These are phyloP conservation scores for Heliconius himera DNA, from an alignment of 1,140 invertebrate species.

Conservation along the genomic window DNA sequence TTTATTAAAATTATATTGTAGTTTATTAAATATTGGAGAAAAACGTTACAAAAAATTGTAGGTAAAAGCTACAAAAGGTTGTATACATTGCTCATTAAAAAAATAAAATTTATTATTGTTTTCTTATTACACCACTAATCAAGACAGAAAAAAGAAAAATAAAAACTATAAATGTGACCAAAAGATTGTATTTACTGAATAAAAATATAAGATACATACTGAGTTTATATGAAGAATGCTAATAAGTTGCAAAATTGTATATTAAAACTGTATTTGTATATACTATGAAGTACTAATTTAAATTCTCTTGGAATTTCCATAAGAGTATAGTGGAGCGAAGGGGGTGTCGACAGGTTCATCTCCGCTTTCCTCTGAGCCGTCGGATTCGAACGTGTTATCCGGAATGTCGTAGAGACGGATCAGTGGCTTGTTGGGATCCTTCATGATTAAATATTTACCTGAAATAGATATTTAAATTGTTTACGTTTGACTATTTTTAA, in stretches of 20 bases:
- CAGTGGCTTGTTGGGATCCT: conserved; percentile 99
- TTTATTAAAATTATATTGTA: not conserved
- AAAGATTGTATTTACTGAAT: conserved; percentile 69
- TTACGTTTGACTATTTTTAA: no score
- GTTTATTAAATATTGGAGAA: no score
- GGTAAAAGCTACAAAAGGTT: no score
- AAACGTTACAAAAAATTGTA: no score
- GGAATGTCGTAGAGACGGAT: conserved; percentile 98
- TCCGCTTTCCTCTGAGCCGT: conserved; percentile 95
- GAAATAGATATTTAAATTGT: conserved; percentile 22
- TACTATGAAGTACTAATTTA: conserved; percentile 43
- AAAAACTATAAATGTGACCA: conserved; percentile 61
- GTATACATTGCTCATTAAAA: not conserved
- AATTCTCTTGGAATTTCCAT: conserved; percentile 77
- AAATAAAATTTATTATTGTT: no score
- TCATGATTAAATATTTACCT: conserved; percentile 97
- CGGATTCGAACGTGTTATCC: conserved; percentile 99
- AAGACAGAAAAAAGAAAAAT: conserved; percentile 21
- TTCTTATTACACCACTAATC: not conserved
- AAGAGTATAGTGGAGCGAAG: conserved; percentile 80
- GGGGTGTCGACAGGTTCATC: conserved; percentile 88
- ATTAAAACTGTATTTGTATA: not conserved
- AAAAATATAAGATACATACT: conserved; percentile 66
- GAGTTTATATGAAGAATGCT: conserved; percentile 27
- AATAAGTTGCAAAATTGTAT: conserved; percentile 27